A percentile compares a stretch with the other conserved stretches of the same genome.
phyloP scores from a whole-genome alignment of 2,888 invertebrate genomes.

The Pandemis cinnamomeana region DNA sequence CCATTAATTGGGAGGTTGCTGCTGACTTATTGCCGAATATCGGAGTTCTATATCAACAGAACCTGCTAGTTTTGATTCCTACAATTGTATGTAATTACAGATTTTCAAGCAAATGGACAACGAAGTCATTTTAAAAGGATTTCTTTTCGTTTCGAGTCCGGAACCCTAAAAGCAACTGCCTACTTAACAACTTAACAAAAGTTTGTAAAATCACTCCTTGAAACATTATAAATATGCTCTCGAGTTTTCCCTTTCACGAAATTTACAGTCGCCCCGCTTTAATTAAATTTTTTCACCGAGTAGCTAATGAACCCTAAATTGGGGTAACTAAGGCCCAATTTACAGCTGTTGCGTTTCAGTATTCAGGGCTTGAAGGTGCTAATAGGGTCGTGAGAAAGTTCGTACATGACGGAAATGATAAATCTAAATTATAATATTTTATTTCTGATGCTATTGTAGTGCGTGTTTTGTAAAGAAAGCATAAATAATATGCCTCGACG shows the following conservation, averaged over 20 bases:
- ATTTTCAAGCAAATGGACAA: too few relatives aligned
- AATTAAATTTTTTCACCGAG: slow-evolving; percentile 34
- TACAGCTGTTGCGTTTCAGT: slow-evolving; percentile 17
- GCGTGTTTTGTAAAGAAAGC: too few relatives aligned
- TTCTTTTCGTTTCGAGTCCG: too few relatives aligned
- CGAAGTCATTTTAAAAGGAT: too few relatives aligned
- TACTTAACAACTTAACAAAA: background rate
- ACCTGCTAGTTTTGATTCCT: too few relatives aligned
- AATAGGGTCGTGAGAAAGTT: slow-evolving; percentile 16
- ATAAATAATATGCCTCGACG: too few relatives aligned
- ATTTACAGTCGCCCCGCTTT: slow-evolving; percentile 24
- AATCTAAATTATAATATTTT: background rate
- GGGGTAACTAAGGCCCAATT: slow-evolving; percentile 22
- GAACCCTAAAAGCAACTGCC: background rate
- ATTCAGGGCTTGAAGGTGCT: slow-evolving; percentile 14
- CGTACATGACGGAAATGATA: slow-evolving; percentile 23
- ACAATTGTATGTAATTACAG: too few relatives aligned
- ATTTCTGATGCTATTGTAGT: too few relatives aligned
- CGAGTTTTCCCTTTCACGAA: slow-evolving; percentile 3
- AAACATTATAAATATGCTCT: slow-evolving; percentile 26
- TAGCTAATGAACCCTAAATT: slow-evolving; percentile 30
- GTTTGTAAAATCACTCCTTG: background rate
- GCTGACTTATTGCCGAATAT: too few relatives aligned
- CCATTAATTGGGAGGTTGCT: too few relatives aligned
- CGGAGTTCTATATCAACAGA: too few relatives aligned